Percentiles rank a stretch among this genome's conserved stretches.
These are phyloP conservation scores for Uropetala carovei DNA, from an alignment of 2,888 invertebrate species.

Conservation along the genomic window DNA sequence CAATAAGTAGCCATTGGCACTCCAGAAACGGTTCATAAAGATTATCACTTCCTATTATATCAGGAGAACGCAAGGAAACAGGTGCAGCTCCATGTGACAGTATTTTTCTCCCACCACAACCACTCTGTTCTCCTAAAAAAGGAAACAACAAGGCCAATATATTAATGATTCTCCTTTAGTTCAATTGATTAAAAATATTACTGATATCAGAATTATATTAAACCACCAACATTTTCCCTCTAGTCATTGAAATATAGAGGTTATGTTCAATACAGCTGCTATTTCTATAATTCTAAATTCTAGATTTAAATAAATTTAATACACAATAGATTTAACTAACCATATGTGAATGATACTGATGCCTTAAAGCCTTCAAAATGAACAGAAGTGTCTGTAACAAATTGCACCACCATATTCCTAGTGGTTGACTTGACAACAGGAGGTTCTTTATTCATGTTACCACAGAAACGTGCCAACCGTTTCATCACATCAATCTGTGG, in stretches of 20 bases:
- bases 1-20: constrained; percentile 85
- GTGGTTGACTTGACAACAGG: constrained; percentile 80
- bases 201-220: too few species aligned
- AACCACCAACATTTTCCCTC: too few species aligned
- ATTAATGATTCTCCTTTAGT: too few species aligned
- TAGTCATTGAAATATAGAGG: too few species aligned
- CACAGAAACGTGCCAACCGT: constrained; percentile 81
- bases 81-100: constrained; percentile 76
- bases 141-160: background rate
- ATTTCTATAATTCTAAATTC: too few species aligned
- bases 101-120: constrained; percentile 84
- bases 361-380: constrained; percentile 69
- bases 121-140: constrained; percentile 75
- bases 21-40: constrained; percentile 83
- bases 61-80: constrained; percentile 75
- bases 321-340: constrained; percentile 68
- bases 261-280: too few species aligned
- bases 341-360: constrained; percentile 79
- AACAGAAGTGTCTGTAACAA: constrained; percentile 71
- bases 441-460: constrained; percentile 78
- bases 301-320: too few species aligned
- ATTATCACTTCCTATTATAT: constrained; percentile 73
- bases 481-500: constrained; percentile 73
- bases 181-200: too few species aligned
- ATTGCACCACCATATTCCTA: constrained; percentile 79